These are phyloP conservation scores for Phalacrocorax brasilianus DNA, from an alignment of 2,113 vertebrate genomes.

Conservation along the genomic window DNA sequence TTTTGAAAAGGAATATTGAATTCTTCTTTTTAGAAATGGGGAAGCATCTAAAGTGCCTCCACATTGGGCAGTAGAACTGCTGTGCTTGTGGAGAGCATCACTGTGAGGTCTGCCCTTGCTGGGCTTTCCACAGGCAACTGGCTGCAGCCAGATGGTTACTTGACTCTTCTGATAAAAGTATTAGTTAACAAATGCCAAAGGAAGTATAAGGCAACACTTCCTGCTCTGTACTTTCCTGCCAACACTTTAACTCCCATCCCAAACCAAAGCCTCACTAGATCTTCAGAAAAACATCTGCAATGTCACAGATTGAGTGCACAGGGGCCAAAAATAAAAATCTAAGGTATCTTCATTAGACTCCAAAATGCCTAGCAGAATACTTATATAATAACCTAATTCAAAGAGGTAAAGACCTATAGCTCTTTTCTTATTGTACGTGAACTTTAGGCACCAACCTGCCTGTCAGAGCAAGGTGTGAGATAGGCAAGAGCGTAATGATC, in stretches of 20 bases:
- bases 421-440: background rate
- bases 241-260: background rate
- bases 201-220: background rate
- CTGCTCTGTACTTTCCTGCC: background rate
- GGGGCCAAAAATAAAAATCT: background rate
- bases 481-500: background rate
- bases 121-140: background rate
- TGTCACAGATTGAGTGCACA: background rate
- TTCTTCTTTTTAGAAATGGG: background rate
- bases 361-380: background rate
- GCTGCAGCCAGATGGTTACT: background rate
- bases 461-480: background rate
- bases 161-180: background rate
- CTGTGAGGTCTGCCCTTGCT: background rate
- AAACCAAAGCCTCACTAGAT: background rate
- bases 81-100: rapidly evolving
- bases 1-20: background rate
- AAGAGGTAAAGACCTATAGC: background rate
- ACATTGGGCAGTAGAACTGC: rapidly evolving
- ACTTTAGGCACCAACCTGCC: background rate
- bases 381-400: background rate
- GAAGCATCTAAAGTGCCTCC: rapidly evolving
- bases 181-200: background rate
- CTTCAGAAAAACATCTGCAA: background rate
- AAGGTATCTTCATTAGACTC: background rate